Percentiles rank a stretch among this genome's conserved stretches.
These are phyloP conservation scores for Perca schrenkii DNA, from an alignment of 2,113 vertebrate species.

Conservation along the genomic window DNA sequence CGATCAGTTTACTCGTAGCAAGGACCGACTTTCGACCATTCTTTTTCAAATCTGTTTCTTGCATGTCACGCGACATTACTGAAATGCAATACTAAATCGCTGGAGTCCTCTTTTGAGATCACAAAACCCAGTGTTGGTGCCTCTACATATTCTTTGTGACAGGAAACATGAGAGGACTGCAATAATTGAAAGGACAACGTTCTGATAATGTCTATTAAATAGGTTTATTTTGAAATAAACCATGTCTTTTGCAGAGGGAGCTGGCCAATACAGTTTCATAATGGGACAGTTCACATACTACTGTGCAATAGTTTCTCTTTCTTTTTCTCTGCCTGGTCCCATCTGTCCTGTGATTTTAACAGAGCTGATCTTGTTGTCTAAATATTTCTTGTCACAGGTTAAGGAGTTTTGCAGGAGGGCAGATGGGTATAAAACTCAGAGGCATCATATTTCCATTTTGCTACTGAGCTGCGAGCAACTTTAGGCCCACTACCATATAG, in stretches of 20 bases:
- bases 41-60: not conserved
- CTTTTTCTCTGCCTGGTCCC: constrained; percentile 53
- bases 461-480: constrained; percentile 22
- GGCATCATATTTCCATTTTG: constrained; percentile 60
- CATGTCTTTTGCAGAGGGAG: not conserved
- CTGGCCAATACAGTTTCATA: constrained; percentile 13
- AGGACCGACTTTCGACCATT: not conserved
- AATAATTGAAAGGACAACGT: constrained; percentile 1
- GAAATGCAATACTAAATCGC: not conserved
- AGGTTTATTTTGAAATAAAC: not conserved
- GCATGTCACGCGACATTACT: not conserved
- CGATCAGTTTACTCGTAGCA: not conserved
- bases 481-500: not conserved
- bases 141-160: not conserved
- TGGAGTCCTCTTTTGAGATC: not conserved
- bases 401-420: constrained; percentile 77
- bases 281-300: not conserved
- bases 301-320: constrained; percentile 29
- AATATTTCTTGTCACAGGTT: constrained; percentile 81
- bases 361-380: constrained; percentile 75
- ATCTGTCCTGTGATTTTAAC: constrained; percentile 68
- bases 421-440: constrained; percentile 67
- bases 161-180: not conserved
- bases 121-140: not conserved
- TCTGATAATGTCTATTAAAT: not conserved